Evolutionary conservation across 2,888 invertebrate genomes (phyloP).

Genomic region (Calliphora vomitoria): DNA sequence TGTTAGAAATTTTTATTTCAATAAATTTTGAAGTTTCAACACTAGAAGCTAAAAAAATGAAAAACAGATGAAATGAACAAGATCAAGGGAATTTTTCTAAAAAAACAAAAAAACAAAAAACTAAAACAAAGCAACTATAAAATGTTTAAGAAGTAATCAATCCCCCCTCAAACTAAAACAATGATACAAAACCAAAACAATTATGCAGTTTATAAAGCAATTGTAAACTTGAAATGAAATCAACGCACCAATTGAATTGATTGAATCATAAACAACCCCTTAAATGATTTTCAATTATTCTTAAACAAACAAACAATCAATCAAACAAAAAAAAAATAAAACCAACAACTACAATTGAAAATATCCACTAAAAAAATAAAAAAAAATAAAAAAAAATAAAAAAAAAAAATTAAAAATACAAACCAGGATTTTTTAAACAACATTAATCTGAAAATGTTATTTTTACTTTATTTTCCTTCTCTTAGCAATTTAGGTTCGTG

Average conservation of each 20-base stretch:
- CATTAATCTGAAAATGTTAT: slow-evolving; percentile 83
- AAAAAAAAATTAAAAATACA: slow-evolving; percentile 69
- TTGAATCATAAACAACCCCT: slow-evolving; percentile 46
- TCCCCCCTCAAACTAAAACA: slow-evolving; percentile 8
- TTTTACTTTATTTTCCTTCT: slow-evolving; percentile 85
- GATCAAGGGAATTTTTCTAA: slow-evolving; percentile 44
- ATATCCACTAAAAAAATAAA: slow-evolving; percentile 32
- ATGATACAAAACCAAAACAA: slow-evolving; percentile 45
- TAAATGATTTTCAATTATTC: slow-evolving; percentile 55
- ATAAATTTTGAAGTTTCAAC: slow-evolving; percentile 58
- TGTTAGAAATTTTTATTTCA: slow-evolving; percentile 58
- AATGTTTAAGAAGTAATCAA: slow-evolving; percentile 19
- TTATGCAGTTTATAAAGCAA: slow-evolving; percentile 46
- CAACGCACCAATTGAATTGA: slow-evolving; percentile 29
- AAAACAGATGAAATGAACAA: slow-evolving; percentile 26
- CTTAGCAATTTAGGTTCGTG: slow-evolving; percentile 84
- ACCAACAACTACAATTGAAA: slow-evolving; percentile 50
- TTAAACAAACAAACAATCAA: slow-evolving; percentile 14
- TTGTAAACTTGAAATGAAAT: slow-evolving; percentile 56
- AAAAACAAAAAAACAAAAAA: neutral
- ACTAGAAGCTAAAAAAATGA: slow-evolving; percentile 25
- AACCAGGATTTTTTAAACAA: slow-evolving; percentile 78
- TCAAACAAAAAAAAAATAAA: neutral
- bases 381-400: too few species aligned
- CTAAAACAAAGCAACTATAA: neutral